Evolutionary conservation across 1,140 invertebrate species (phyloP).

Genomic region (Bombus turneri): DNA sequence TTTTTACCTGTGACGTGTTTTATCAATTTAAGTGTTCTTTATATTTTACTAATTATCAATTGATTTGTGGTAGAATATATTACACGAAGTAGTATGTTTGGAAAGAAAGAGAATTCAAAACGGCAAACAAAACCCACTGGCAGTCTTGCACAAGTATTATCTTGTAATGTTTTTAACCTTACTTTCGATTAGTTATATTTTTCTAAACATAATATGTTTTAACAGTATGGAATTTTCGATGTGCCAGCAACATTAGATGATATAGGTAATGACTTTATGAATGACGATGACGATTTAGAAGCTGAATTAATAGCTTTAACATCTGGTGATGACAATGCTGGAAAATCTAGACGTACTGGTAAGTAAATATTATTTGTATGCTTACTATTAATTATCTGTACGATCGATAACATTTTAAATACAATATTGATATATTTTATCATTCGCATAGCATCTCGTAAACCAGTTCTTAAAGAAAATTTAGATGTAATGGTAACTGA

Average conservation of each 20-base stretch:
- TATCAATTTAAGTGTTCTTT: background rate
- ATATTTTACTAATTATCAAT: constrained; percentile 13
- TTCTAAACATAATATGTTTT: constrained; percentile 46
- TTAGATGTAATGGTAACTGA: constrained; percentile 89
- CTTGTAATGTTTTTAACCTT: constrained; percentile 39
- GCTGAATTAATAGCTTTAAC: constrained; percentile 92
- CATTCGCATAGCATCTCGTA: constrained; percentile 59
- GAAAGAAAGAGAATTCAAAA: constrained; percentile 81
- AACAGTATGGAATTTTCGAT: constrained; percentile 89
- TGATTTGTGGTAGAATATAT: constrained; percentile 6
- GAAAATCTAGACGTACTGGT: constrained; percentile 82
- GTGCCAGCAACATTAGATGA: constrained; percentile 86
- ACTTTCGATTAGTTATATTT: constrained; percentile 20
- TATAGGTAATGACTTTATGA: constrained; percentile 82
- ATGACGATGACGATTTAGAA: constrained; percentile 89
- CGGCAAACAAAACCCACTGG: constrained; percentile 78
- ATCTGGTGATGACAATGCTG: constrained; percentile 81
- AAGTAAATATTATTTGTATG: constrained; percentile 51
- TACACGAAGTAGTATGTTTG: constrained; percentile 78
- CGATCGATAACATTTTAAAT: background rate
- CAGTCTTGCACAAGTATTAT: constrained; percentile 80
- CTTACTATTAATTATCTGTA: background rate
- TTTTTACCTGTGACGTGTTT: background rate
- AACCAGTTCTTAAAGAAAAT: constrained; percentile 77
- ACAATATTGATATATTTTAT: background rate